Base-by-base conservation (phyloP, 2,797 vertebrate genomes). In the Sebastes aleutianus region DNA sequence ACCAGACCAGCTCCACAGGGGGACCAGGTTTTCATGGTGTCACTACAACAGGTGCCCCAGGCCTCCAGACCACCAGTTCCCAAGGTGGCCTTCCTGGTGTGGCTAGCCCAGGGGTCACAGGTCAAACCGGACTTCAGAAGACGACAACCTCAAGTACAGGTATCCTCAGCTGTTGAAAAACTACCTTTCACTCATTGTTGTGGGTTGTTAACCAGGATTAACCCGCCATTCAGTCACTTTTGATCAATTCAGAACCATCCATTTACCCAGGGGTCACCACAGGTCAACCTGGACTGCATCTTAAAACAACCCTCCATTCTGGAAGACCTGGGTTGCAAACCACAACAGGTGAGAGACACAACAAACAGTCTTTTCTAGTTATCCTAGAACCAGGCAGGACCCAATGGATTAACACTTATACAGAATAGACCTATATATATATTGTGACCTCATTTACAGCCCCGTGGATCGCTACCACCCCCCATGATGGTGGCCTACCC, bases 31-130 rank as follows among this genome's bases (percentile, higher is more conserved):
- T 94, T 63, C 83, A 79, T 26, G 58, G 29, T 3, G 78, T 79
- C 50, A 88, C 66, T 31, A 84, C 90, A 26, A 89, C 90, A 1
- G 93, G 94, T 18, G 65, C 70, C 56, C 95, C 96, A 3, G 95
- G 94, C 1, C 73, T 96, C 14, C 82, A 82, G 29, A 92, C 92
- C 47, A 90, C 78, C 24, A 80, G 72, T 12, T 80, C 91, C 22
- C 89, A 85, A 4, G 87, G 87, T 8, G 92, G 92, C 2, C 79
- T 72, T 24, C 95, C 96, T 14, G 94, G 93, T 22, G 76, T 95
- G 43, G 90, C 90, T 0, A 89, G 76, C 57, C 39, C 90, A 32
- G 91, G 80, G 14, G 69, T 88, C 65, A 92, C 93, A 24, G 82
- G 82, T 71, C 70, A 90, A 20, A 93, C 94, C 24, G 86, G 88